Evolutionary conservation across 2,888 invertebrate genomes (phyloP).

Genomic region (Drepanosiphum platanoidis): DNA sequence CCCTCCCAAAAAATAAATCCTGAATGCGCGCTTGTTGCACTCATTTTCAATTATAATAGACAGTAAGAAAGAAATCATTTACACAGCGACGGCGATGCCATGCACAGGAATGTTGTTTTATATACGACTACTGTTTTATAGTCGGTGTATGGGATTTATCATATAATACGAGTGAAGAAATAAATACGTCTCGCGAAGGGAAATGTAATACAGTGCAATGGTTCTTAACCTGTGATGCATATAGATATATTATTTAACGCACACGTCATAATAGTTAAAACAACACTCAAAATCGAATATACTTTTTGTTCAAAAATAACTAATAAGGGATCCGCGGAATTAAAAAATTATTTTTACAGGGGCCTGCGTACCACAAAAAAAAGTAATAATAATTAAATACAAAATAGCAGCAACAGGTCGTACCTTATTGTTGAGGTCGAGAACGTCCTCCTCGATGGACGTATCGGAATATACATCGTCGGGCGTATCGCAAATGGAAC

Average conservation of each 20-base stretch:
- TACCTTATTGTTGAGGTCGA: constrained; percentile 94
- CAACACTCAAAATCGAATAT: too few species aligned
- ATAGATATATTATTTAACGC: too few species aligned
- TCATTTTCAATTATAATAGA: too few species aligned
- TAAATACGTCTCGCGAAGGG: not conserved
- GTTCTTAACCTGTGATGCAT: not conserved
- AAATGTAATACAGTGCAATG: not conserved
- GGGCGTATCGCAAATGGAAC: constrained; percentile 89
- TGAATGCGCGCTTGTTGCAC: too few species aligned
- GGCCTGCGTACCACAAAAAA: too few species aligned
- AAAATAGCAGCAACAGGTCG: not conserved
- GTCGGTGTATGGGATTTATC: not conserved
- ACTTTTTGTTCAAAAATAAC: too few species aligned
- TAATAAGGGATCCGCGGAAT: too few species aligned
- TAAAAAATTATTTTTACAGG: too few species aligned
- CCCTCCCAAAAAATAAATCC: too few species aligned
- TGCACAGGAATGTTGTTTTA: constrained; percentile 26
- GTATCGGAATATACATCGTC: constrained; percentile 97
- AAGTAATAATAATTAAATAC: not conserved
- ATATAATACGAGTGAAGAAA: not conserved
- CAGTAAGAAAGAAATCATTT: not conserved
- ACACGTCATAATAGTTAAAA: too few species aligned
- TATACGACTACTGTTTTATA: not conserved
- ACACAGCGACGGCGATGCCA: not conserved
- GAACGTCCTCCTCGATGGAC: constrained; percentile 90